Evolutionary conservation across 2,797 vertebrate species (phyloP).

Genomic region (Artibeus jamaicensis): DNA sequence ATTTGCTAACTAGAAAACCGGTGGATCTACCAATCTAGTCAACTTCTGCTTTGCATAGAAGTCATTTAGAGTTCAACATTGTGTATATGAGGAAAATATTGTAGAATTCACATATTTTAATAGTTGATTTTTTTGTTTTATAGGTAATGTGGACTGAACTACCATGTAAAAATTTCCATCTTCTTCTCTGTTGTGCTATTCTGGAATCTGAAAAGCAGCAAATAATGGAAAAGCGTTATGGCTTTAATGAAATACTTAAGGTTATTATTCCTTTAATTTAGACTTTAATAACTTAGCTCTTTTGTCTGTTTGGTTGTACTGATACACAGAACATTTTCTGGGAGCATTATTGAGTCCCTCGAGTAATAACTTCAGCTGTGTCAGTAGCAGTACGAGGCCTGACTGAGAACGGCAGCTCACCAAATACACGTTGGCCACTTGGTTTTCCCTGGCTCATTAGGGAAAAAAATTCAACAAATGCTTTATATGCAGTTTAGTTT

Average conservation of each 20-base stretch:
- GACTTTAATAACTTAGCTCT: neutral
- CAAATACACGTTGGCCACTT: neutral
- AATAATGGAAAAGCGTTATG: constrained; percentile 97
- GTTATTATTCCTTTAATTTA: constrained; percentile 78
- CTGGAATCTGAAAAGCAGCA: constrained; percentile 97
- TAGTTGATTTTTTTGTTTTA: constrained; percentile 62
- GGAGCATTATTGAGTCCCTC: constrained; percentile 4
- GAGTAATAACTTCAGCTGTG: neutral
- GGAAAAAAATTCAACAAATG: constrained; percentile 32
- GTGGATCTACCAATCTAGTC: neutral
- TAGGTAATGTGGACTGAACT: constrained; percentile 97
- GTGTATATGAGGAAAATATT: constrained; percentile 24
- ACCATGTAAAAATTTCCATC: constrained; percentile 97
- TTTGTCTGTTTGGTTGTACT: neutral
- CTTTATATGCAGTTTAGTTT: constrained; percentile 13
- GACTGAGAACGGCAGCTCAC: neutral
- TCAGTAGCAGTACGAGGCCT: neutral
- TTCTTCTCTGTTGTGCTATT: constrained; percentile 96
- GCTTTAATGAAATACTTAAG: constrained; percentile 98
- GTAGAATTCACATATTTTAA: constrained; percentile 10
- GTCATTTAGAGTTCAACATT: constrained; percentile 7
- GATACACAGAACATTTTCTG: neutral
- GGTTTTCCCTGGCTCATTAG: constrained; percentile 5
- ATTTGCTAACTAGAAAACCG: constrained; percentile 29
- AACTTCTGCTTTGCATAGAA: neutral